phyloP scores from a whole-genome alignment of 2,888 invertebrate species.

The Oligia strigilis region DNA sequence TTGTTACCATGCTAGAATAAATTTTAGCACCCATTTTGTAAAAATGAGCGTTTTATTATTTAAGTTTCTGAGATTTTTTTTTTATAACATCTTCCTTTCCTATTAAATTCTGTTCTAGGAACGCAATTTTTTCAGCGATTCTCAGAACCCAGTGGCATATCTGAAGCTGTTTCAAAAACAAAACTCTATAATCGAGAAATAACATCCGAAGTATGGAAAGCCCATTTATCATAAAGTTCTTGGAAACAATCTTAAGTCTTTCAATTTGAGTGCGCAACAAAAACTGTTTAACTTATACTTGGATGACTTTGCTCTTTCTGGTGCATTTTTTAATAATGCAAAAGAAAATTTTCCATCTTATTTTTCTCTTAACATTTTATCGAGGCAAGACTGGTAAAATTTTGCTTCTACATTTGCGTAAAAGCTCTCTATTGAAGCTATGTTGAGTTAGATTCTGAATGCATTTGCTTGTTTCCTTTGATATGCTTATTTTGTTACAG shows the following conservation, averaged over 20 bases:
- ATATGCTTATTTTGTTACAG: constrained; percentile 42
- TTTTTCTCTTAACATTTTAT: constrained; percentile 58
- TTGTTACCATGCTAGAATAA: constrained; percentile 9
- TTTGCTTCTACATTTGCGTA: constrained; percentile 46
- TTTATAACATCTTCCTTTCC: not conserved
- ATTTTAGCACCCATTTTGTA: not conserved
- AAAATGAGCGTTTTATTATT: not conserved
- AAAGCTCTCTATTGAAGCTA: constrained; percentile 43
- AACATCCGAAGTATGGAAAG: constrained; percentile 32
- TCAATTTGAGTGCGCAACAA: constrained; percentile 67
- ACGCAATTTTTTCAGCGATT: not conserved
- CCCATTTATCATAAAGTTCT: constrained; percentile 65
- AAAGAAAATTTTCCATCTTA: constrained; percentile 39
- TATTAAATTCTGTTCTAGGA: not conserved
- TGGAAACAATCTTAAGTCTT: constrained; percentile 66
- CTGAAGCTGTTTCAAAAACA: constrained; percentile 8
- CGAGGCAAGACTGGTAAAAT: constrained; percentile 51
- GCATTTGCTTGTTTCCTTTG: constrained; percentile 41
- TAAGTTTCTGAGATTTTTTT: not conserved
- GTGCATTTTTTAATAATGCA: constrained; percentile 64
- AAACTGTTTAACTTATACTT: constrained; percentile 68
- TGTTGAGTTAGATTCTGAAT: constrained; percentile 44
- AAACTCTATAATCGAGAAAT: constrained; percentile 41
- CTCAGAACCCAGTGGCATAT: not conserved
- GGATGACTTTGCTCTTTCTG: constrained; percentile 64